phyloP scores from a whole-genome alignment of 2,888 invertebrate species.

The Megastigmus dorsalis region DNA sequence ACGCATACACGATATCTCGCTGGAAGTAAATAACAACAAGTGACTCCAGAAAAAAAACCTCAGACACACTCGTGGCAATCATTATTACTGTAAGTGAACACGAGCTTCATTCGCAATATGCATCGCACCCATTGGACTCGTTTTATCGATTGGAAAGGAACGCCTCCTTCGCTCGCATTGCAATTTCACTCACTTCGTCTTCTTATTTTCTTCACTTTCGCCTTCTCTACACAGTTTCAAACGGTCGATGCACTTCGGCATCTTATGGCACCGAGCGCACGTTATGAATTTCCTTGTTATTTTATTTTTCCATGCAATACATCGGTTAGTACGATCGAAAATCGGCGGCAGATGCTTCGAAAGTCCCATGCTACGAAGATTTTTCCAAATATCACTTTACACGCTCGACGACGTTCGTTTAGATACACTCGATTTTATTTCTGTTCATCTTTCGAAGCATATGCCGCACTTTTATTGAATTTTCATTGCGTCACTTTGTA shows the following conservation, averaged over 20 bases:
- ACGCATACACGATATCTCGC: not conserved
- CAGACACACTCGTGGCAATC: conserved; percentile 11
- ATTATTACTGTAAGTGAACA: conserved; percentile 10
- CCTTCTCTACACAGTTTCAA: not conserved
- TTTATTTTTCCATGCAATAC: not conserved
- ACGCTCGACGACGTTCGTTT: no score
- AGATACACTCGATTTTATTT: no score
- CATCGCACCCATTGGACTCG: conserved; percentile 36
- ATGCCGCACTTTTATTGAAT: not conserved
- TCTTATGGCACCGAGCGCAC: conserved; percentile 18
- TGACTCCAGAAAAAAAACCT: not conserved
- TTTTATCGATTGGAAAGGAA: conserved; percentile 18
- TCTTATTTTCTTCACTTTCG: not conserved
- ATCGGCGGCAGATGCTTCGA: not conserved
- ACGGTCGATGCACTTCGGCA: not conserved
- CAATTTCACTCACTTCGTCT: no score
- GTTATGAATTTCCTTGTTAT: not conserved
- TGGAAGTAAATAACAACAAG: not conserved
- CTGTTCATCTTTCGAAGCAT: not conserved
- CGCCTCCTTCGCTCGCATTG: conserved; percentile 2
- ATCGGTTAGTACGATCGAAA: conserved; percentile 11
- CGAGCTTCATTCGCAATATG: conserved; percentile 44
- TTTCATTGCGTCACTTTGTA: conserved; percentile 9
- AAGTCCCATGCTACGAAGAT: no score
- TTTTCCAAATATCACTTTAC: no score